These are phyloP conservation scores for Camelus bactrianus DNA, from an alignment of 2,113 vertebrate species.

Conservation along the genomic window DNA sequence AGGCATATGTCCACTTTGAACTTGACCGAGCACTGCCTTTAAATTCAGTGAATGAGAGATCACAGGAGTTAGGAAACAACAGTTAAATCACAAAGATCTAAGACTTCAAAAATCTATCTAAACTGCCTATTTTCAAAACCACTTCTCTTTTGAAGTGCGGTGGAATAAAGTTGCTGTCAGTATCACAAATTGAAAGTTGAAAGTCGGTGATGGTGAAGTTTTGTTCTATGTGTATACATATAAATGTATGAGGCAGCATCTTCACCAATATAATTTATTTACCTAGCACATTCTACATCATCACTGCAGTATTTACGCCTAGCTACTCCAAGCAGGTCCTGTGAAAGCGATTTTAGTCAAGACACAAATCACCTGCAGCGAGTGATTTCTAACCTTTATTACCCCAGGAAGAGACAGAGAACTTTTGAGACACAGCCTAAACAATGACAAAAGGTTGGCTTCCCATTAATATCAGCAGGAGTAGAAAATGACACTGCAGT, in stretches of 20 bases:
- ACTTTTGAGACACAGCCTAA: constrained; percentile 52
- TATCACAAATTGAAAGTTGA: background rate
- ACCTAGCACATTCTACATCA: background rate
- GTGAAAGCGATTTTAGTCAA: background rate
- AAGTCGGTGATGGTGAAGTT: background rate
- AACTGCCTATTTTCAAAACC: background rate
- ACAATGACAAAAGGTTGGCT: constrained; percentile 72
- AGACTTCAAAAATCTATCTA: background rate
- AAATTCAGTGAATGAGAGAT: background rate
- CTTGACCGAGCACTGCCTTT: background rate
- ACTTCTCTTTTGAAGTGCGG: background rate
- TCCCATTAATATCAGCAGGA: constrained; percentile 73
- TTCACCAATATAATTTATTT: background rate
- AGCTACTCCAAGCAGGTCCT: background rate
- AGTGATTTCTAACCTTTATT: constrained; percentile 60
- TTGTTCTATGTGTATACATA: background rate
- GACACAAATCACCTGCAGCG: constrained; percentile 33
- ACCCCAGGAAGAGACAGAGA: constrained; percentile 5
- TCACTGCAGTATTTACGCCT: background rate
- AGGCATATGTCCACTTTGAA: background rate
- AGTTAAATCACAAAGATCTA: background rate
- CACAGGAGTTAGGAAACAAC: background rate
- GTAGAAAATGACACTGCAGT: constrained; percentile 60
- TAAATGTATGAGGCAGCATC: background rate
- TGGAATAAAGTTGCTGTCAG: background rate